A percentile compares a stretch with the other conserved stretches of the same genome.
Conservation (phyloP, 2,888 invertebrate species). For the Eupithecia subfuscata region DNA sequence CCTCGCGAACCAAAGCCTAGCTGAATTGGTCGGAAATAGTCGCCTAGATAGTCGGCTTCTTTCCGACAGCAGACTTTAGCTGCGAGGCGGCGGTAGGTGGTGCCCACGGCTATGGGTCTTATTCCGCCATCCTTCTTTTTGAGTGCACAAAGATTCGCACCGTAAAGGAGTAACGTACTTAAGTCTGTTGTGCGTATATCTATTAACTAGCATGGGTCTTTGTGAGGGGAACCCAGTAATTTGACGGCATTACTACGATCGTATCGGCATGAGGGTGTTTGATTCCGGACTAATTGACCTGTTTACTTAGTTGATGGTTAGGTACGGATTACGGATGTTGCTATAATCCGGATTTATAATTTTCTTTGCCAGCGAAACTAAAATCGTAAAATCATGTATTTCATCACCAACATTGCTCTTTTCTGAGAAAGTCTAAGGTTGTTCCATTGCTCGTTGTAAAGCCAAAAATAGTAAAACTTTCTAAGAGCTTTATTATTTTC, state of each 20-base stretch:
- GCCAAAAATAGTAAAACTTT: background rate
- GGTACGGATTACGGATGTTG: background rate
- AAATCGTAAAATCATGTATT: background rate
- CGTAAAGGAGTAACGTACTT: too few relatives aligned
- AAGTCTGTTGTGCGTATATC: slow-evolving; percentile 45
- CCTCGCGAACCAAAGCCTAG: too few relatives aligned
- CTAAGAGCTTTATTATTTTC: background rate
- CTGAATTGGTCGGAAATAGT: too few relatives aligned
- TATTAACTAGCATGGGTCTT: slow-evolving; percentile 50
- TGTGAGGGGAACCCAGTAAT: slow-evolving; percentile 40
- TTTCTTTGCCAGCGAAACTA: background rate
- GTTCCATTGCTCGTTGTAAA: background rate
- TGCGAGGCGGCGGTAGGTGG: too few relatives aligned
- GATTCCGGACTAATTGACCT: slow-evolving; percentile 19
- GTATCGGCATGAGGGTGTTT: slow-evolving; percentile 23
- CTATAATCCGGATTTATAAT: background rate
- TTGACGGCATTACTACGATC: slow-evolving; percentile 14
- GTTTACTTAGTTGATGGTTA: background rate
- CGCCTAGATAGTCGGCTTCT: too few relatives aligned
- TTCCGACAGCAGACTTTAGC: too few relatives aligned
- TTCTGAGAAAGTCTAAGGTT: background rate
- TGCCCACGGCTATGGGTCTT: too few relatives aligned
- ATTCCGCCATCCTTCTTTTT: too few relatives aligned
- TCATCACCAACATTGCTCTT: background rate
- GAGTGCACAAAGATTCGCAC: too few relatives aligned